Evolutionary conservation across 2,888 invertebrate genomes (phyloP), one percentile per base, ranked within the genome.

Genomic region (Invenusta paracnida): DNA sequence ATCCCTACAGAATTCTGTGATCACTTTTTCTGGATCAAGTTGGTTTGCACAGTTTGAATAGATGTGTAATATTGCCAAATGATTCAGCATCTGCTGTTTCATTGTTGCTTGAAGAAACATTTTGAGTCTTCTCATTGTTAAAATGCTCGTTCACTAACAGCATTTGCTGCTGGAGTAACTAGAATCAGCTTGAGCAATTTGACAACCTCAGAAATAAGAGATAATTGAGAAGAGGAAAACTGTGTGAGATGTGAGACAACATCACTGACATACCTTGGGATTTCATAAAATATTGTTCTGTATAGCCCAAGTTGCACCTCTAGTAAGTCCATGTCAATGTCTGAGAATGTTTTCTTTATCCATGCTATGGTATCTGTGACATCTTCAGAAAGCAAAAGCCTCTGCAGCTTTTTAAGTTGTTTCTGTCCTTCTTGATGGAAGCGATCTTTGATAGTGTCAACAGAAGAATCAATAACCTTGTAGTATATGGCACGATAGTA

Each of bases 31-130:
- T 73, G 73, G 11, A 73, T 73, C 73, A 73, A 73, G 73, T 73
- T 73, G 73, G 73, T 73, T n/a, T 73, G 73, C 73, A 73, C 73
- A 73, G 73, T 73, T 73, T 73, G 73, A 73, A 73, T 73, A 73
- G 5, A 73, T 73, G 73, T 73, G 73, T 73, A 73, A n/a, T n/a
- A n/a, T n/a, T n/a, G n/a, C n/a, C n/a, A 48, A 48, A 11, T 48
- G n/a, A n/a, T n/a, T n/a, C 48, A 48, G 17, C 48, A 5, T 48
- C 48, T 48, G 48, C 48, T 48, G 48, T 48, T 48, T 48, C 48
- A 48, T 48, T 48, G 48, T 48, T 48, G 5, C 17, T 48, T 17
- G 5, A 5, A 48, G 48, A 48, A 48, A 48, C 5, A 17, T 48
- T 48, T 48, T 48, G 17, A 48, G 48, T 48, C 48, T 48, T 48